Base-by-base conservation (phyloP, 2,113 vertebrate species). In the Trinectes maculatus region DNA sequence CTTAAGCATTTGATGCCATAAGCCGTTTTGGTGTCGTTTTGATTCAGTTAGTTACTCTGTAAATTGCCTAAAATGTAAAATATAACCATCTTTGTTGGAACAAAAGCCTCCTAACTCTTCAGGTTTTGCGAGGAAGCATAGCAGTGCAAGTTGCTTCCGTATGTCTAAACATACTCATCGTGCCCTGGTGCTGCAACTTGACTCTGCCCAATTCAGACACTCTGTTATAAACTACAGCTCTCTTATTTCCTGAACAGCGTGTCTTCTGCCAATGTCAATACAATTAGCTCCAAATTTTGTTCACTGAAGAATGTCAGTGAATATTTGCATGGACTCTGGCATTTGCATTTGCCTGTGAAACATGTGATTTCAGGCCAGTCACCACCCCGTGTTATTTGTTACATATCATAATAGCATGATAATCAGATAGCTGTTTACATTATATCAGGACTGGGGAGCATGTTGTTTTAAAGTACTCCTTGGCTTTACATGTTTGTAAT, bases 251-350 rank as follows among this genome's bases (percentile, higher is more conserved):
- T 62, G 44, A 74, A 37, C 75, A 5, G 69, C 18, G 22, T 57
- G 64, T 72, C 63, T 58, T 74, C 71, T 69, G 84, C 87, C 87
- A 86, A 83, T 22, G 66, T 85, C 80, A 87, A 86, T 84, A 85
- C 79, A 87, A 82, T 89, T 85, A 87, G 71, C 53, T 39, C 60
- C 64, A 77, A 43, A 66, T 76, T 80, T 75, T 71, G 47, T 65
- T 47, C 62, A 4, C 65, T 33, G 68, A 60, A 85, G 79, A 85
- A 84, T 82, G 60, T 85, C 74, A 59, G 74, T 55, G 65, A 79
- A 64, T 36, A 76, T 46, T 75, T 77, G 54, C 53, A 73, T 55
- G 26, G 72, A 52, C 49, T 57, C 47, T 33, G 15, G 56, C 31
- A 37, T 59, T 67, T 43, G 37, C 10, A 13, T 62, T 57, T 47